These are phyloP conservation scores for Tachina grossa DNA, from an alignment of 2,888 invertebrate species.

Conservation along the genomic window DNA sequence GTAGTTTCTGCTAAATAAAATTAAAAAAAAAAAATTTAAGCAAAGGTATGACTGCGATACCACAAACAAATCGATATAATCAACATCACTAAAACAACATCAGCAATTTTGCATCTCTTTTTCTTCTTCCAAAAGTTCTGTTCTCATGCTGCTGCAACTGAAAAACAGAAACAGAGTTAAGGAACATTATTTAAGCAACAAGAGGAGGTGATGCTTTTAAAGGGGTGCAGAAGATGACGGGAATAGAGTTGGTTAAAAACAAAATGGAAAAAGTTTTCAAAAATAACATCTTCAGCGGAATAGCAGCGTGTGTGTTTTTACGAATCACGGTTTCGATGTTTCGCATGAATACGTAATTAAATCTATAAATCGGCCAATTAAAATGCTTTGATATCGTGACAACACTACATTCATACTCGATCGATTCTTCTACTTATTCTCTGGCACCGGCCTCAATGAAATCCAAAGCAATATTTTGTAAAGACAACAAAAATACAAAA, in stretches of 20 bases:
- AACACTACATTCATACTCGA: slow-evolving; percentile 80
- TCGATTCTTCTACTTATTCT: slow-evolving; percentile 38
- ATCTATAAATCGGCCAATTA: slow-evolving; percentile 84
- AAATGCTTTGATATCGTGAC: slow-evolving; percentile 83
- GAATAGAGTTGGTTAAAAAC: slow-evolving; percentile 32
- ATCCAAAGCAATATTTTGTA: slow-evolving; percentile 19
- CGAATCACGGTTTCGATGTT: slow-evolving; percentile 83
- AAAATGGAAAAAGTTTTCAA: slow-evolving; percentile 36
- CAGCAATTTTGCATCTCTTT: slow-evolving; percentile 66
- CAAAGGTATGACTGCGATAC: slow-evolving; percentile 18
- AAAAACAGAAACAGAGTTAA: slow-evolving; percentile 25
- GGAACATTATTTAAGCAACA: slow-evolving; percentile 45
- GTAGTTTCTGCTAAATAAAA: background rate
- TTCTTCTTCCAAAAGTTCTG: slow-evolving; percentile 29
- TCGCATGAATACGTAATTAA: slow-evolving; percentile 83
- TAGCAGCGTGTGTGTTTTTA: slow-evolving; percentile 82
- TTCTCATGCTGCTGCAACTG: slow-evolving; percentile 38
- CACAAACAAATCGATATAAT: slow-evolving; percentile 68
- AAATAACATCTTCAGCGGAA: slow-evolving; percentile 68
- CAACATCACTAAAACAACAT: slow-evolving; percentile 67
- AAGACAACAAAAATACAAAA: slow-evolving; percentile 1
- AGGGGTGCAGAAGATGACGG: slow-evolving; percentile 4
- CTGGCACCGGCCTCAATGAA: slow-evolving; percentile 13
- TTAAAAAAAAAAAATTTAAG: background rate
- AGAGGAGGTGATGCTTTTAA: background rate